Percentiles rank a stretch among this genome's conserved stretches.
phyloP scores from a whole-genome alignment of 2,888 invertebrate species.

The Tubulanus polymorphus region DNA sequence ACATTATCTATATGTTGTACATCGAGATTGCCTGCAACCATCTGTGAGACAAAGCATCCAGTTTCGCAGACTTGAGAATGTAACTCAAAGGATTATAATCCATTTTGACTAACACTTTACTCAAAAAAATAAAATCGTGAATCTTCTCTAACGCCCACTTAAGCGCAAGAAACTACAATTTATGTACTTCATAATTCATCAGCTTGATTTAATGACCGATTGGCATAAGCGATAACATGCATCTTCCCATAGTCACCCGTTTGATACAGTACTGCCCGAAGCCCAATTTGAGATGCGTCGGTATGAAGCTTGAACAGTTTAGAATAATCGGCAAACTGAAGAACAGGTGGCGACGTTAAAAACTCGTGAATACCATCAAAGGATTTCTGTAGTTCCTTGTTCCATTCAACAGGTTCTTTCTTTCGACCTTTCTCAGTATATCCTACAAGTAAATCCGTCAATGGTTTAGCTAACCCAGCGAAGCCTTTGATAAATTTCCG shows the following conservation, averaged over 20 bases:
- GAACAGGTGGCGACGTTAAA: slow-evolving; percentile 12
- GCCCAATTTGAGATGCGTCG: slow-evolving; percentile 11
- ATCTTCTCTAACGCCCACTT: slow-evolving; percentile 17
- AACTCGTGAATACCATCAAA: too few species aligned
- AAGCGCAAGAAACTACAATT: slow-evolving; percentile 11
- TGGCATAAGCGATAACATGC: slow-evolving; percentile 12
- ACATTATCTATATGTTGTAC: slow-evolving; percentile 7
- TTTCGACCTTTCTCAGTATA: too few species aligned
- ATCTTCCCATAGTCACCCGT: slow-evolving; percentile 3
- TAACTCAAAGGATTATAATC: slow-evolving; percentile 14
- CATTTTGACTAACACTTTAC: too few species aligned
- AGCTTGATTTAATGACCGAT: slow-evolving; percentile 4
- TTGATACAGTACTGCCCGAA: slow-evolving; percentile 18
- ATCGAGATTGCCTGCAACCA: slow-evolving; percentile 10
- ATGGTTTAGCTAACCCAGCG: too few species aligned
- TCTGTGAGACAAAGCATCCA: slow-evolving; percentile 12
- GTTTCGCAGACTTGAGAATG: slow-evolving; percentile 8
- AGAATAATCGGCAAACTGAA: slow-evolving; percentile 12
- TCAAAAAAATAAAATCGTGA: too few species aligned
- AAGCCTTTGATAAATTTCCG: too few species aligned
- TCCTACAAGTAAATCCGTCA: too few species aligned
- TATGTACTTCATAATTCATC: slow-evolving; percentile 13
- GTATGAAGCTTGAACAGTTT: slow-evolving; percentile 14
- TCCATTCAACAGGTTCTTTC: too few species aligned
- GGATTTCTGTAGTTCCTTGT: too few species aligned